Base-by-base conservation (phyloP, 2,888 invertebrate genomes). In the Polyommatus icarus region DNA sequence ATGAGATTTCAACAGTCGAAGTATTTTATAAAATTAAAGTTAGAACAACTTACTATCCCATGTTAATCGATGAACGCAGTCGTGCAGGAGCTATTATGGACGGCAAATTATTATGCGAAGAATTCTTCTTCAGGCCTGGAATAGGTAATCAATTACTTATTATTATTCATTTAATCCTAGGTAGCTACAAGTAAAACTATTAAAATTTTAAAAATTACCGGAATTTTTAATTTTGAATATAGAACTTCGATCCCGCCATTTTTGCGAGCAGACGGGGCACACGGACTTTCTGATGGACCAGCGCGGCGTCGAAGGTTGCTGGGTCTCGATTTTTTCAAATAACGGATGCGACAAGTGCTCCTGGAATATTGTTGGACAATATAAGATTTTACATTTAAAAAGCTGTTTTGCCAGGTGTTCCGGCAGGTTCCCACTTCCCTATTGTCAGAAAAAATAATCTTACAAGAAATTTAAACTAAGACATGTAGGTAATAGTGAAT, bases 231-330 rank as follows among this genome's bases (percentile, higher is more conserved):
- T 86, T 75, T 89, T 92, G 3, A 78, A 82, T 76, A 94, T 87
- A 15, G 89, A 87, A 79, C 88, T 92, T 76, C 88, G 85, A 80
- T 94, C 94, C 79, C 81, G 89, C 94, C 94, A 94, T 81, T 92
- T 93, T 79, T 92, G 91, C 0, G 94, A 93, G 83, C 94, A 94
- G 59, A 93, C 94, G 0, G 93, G 93, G 79, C 94, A 94, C n/a
- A 90, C 83, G 0, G 93, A 88, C 2, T 92, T 89, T 3, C 94
- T 89, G 76, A 94, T 90, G 1, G 94, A 94, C 91, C 92, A 94
- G 12, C 88, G 87, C 8, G 90, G 93, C 12, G 88, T 82, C 1
- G 87, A 85, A 77, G 88, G 85, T 24, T 82, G 83, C 72, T 83
- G 81, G 0, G 80, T 75, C 15, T 80, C 79, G 18, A 83, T 67